These are phyloP conservation scores for Aleiodes testaceus DNA, from an alignment of 2,888 invertebrate species.

Conservation along the genomic window DNA sequence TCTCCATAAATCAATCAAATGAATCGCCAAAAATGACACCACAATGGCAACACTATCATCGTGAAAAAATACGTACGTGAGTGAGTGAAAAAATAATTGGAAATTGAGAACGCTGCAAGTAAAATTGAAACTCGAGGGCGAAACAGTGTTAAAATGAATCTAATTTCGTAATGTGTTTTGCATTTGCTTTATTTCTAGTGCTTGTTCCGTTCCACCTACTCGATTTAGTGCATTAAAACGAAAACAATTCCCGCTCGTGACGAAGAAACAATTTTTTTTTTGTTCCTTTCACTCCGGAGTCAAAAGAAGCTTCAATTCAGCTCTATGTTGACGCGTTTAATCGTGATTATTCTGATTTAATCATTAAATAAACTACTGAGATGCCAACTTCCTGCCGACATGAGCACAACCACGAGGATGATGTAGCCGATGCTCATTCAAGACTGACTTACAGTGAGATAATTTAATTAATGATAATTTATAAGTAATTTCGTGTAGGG, in stretches of 20 bases:
- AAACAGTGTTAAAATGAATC: too few relatives aligned
- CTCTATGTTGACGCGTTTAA: not conserved
- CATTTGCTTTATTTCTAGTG: too few relatives aligned
- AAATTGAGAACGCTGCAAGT: too few relatives aligned
- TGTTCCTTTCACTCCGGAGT: not conserved
- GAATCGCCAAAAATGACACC: constrained; percentile 10
- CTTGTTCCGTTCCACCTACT: not conserved
- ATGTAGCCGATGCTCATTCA: constrained; percentile 17
- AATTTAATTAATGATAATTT: not conserved
- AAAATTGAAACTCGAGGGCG: too few relatives aligned
- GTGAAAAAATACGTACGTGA: not conserved
- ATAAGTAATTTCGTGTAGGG: not conserved
- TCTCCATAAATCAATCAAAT: not conserved
- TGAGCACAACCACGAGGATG: constrained; percentile 14
- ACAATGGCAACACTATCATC: not conserved
- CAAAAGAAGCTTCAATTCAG: not conserved
- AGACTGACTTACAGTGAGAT: constrained; percentile 13
- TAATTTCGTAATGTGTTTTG: too few relatives aligned
- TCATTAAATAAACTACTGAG: constrained; percentile 1
- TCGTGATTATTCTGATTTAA: not conserved
- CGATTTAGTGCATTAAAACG: not conserved
- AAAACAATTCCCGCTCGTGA: not conserved
- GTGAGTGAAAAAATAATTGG: too few relatives aligned
- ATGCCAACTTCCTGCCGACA: constrained; percentile 17
- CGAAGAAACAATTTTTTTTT: not conserved